A percentile compares a stretch with the other conserved stretches of the same genome.
These are phyloP conservation scores for Panopea generosa DNA, from an alignment of 2,888 invertebrate genomes.

Conservation along the genomic window DNA sequence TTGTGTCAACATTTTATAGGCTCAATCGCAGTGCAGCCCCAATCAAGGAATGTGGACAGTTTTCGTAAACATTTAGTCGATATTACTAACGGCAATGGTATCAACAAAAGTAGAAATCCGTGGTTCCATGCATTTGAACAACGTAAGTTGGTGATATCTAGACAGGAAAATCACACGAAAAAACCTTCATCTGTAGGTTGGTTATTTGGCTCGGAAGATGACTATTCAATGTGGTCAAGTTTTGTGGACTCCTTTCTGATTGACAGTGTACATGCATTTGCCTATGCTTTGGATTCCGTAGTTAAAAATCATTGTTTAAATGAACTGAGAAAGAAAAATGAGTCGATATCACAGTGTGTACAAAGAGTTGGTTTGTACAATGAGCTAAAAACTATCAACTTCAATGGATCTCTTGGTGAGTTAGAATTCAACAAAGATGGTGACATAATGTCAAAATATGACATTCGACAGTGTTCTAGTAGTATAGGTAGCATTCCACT, in stretches of 20 bases:
- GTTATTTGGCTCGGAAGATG: not conserved
- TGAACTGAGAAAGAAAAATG: not conserved
- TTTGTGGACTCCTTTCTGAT: constrained; percentile 63
- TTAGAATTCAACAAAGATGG: constrained; percentile 77
- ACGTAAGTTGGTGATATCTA: not conserved
- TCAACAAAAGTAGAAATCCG: constrained; percentile 34
- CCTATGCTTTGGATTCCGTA: constrained; percentile 68
- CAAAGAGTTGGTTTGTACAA: constrained; percentile 61
- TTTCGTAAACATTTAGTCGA: constrained; percentile 29
- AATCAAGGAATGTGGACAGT: constrained; percentile 21
- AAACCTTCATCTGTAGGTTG: not conserved
- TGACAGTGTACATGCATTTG: constrained; percentile 74
- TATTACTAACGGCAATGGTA: not conserved
- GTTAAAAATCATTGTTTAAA: constrained; percentile 63
- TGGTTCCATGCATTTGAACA: constrained; percentile 27
- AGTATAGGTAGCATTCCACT: constrained; percentile 2
- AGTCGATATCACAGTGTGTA: constrained; percentile 61
- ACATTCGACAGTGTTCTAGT: constrained; percentile 71
- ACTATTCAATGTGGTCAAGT: constrained; percentile 31
- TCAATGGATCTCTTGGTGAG: constrained; percentile 71
- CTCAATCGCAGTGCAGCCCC: constrained; percentile 57
- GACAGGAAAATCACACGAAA: not conserved
- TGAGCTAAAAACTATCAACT: constrained; percentile 65
- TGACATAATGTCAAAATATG: constrained; percentile 74
- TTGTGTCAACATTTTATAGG: constrained; percentile 56